Percentiles rank a stretch among this genome's conserved stretches.
These are phyloP conservation scores for Sebastiscus albofasciatus DNA, from an alignment of 2,797 vertebrate genomes.

Conservation along the genomic window DNA sequence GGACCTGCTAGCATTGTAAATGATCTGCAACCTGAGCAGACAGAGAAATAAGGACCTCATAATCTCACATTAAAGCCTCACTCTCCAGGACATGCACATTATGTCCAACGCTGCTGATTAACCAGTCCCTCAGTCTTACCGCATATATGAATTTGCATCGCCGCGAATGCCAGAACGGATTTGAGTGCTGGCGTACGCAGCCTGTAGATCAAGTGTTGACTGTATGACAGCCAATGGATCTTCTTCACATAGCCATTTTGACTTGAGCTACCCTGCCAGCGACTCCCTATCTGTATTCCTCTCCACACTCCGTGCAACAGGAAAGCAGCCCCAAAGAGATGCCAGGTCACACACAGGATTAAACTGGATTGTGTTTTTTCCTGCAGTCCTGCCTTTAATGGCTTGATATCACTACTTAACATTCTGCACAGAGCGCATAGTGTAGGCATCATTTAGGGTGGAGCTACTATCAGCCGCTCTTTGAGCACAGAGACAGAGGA, in stretches of 20 bases:
- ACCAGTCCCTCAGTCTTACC: slow-evolving; percentile 47
- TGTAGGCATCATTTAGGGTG: slow-evolving; percentile 85
- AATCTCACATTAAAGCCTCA: slow-evolving; percentile 80
- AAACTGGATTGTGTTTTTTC: slow-evolving; percentile 86
- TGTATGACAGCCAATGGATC: slow-evolving; percentile 78
- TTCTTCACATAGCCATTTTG: slow-evolving; percentile 75
- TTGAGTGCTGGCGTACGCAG: slow-evolving; percentile 45
- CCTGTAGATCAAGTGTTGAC: slow-evolving; percentile 70
- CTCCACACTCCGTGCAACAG: slow-evolving; percentile 82
- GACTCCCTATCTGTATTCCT: slow-evolving; percentile 81
- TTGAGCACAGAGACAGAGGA: slow-evolving; percentile 81
- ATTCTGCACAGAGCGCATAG: slow-evolving; percentile 80
- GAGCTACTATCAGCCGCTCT: slow-evolving; percentile 82
- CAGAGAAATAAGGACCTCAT: slow-evolving; percentile 83
- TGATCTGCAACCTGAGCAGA: slow-evolving; percentile 91
- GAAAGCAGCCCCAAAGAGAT: slow-evolving; percentile 85
- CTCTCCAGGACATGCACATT: slow-evolving; percentile 70
- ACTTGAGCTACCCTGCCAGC: slow-evolving; percentile 75
- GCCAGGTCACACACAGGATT: slow-evolving; percentile 86
- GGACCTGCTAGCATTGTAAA: slow-evolving; percentile 95
- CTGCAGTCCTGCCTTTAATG: slow-evolving; percentile 86
- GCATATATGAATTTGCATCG: slow-evolving; percentile 58
- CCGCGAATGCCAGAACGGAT: slow-evolving; percentile 48
- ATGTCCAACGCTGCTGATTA: slow-evolving; percentile 70
- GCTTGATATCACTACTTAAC: slow-evolving; percentile 86